Evolutionary conservation across 2,888 invertebrate species (phyloP).

Genomic region (Drosophila recens): DNA sequence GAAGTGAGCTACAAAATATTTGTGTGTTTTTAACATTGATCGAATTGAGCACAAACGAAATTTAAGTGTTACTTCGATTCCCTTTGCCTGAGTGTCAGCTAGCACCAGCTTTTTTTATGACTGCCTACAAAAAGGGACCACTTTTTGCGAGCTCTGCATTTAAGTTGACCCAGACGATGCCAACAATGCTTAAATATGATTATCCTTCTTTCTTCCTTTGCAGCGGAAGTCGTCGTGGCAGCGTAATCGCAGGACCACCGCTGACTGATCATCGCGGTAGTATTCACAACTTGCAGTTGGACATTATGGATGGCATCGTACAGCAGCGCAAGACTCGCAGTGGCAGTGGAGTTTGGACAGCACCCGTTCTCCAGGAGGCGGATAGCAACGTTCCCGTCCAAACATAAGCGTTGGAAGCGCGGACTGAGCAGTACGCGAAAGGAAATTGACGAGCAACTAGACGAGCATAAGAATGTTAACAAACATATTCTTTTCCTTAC

Average conservation of each 20-base stretch:
- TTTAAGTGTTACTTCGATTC: no score
- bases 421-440: slow-evolving; percentile 5
- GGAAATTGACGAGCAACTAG: slow-evolving; percentile 32
- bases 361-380: slow-evolving; percentile 85
- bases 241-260: slow-evolving; percentile 88
- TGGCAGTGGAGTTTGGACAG: slow-evolving; percentile 89
- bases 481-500: slow-evolving; percentile 12
- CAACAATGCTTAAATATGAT: not conserved
- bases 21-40: no score
- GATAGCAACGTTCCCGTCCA: slow-evolving; percentile 84
- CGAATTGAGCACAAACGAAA: no score
- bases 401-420: slow-evolving; percentile 76
- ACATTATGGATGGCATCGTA: slow-evolving; percentile 95
- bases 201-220: not conserved
- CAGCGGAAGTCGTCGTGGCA: slow-evolving; percentile 84
- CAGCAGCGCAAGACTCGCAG: slow-evolving; percentile 90
- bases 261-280: slow-evolving; percentile 91
- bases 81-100: no score
- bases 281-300: slow-evolving; percentile 93
- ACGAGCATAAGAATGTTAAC: slow-evolving; percentile 33
- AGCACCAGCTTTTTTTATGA: no score
- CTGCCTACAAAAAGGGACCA: no score
- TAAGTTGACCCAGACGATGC: not conserved
- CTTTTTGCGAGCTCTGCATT: no score
- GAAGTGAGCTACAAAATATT: no score